These are phyloP conservation scores for Eupithecia subfuscata DNA, from an alignment of 2,888 invertebrate genomes.

Conservation along the genomic window DNA sequence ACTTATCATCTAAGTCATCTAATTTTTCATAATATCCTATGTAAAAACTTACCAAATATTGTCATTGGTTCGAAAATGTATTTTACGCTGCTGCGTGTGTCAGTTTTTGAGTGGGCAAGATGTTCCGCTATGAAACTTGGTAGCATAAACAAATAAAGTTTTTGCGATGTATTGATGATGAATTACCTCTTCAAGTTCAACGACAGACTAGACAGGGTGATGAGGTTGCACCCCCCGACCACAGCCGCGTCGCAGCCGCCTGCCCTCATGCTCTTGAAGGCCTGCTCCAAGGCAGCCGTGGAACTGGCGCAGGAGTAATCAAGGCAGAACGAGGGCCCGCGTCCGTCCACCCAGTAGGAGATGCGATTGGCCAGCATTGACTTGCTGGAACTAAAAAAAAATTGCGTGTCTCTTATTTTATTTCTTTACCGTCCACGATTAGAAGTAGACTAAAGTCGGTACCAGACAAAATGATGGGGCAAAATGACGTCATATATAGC, in stretches of 20 bases:
- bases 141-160: not conserved
- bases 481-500: too few species aligned
- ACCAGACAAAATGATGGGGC: not conserved
- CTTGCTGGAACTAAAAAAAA: conserved; percentile 55
- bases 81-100: not conserved
- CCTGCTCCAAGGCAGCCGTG: conserved; percentile 60
- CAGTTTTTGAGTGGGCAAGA: not conserved
- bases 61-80: too few species aligned
- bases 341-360: conserved; percentile 68
- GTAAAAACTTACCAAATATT: not conserved
- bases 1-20: not conserved
- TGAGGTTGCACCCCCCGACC: conserved; percentile 85
- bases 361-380: conserved; percentile 69
- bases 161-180: too few species aligned
- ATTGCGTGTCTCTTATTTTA: too few species aligned
- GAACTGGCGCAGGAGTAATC: conserved; percentile 63
- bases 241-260: conserved; percentile 80
- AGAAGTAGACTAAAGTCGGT: too few species aligned
- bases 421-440: too few species aligned
- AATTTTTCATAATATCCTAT: not conserved
- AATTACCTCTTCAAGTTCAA: conserved; percentile 57
- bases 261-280: conserved; percentile 55
- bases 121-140: not conserved
- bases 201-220: conserved; percentile 73
- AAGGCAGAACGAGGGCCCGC: conserved; percentile 63